phyloP scores from a whole-genome alignment of 2,888 invertebrate species.

The Biston stratarius region DNA sequence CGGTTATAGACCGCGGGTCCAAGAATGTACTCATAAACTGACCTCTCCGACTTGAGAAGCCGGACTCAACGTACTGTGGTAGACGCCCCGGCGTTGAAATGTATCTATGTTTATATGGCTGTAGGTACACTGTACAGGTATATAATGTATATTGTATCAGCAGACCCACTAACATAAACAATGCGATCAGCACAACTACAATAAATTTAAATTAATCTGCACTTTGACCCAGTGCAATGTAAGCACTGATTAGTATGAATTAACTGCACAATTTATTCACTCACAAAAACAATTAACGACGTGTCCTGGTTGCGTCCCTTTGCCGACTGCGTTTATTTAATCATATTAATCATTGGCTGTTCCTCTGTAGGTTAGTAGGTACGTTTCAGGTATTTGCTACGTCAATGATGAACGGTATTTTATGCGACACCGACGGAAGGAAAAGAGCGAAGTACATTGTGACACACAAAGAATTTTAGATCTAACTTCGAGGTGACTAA shows the following conservation, averaged over 20 bases:
- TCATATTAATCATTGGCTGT: slow-evolving; percentile 44
- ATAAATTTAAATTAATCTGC: slow-evolving; percentile 4
- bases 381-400: slow-evolving; percentile 29
- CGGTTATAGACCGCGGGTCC: too few species aligned
- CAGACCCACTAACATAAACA: not conserved
- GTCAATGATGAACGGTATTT: slow-evolving; percentile 24
- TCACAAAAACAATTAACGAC: slow-evolving; percentile 18
- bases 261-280: slow-evolving; percentile 15
- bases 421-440: slow-evolving; percentile 1
- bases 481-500: not conserved
- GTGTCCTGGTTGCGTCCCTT: slow-evolving; percentile 24
- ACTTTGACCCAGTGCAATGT: slow-evolving; percentile 2
- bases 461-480: slow-evolving; percentile 19
- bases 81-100: too few species aligned
- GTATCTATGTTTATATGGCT: too few species aligned
- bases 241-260: slow-evolving; percentile 1
- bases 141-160: not conserved
- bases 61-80: too few species aligned
- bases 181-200: not conserved
- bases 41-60: too few species aligned
- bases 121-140: too few species aligned
- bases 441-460: slow-evolving; percentile 5
- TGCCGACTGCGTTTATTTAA: slow-evolving; percentile 40
- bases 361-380: slow-evolving; percentile 34
- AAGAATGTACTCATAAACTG: too few species aligned